Conservation (phyloP, 2,888 invertebrate genomes). For the Dendrolimus houi region DNA sequence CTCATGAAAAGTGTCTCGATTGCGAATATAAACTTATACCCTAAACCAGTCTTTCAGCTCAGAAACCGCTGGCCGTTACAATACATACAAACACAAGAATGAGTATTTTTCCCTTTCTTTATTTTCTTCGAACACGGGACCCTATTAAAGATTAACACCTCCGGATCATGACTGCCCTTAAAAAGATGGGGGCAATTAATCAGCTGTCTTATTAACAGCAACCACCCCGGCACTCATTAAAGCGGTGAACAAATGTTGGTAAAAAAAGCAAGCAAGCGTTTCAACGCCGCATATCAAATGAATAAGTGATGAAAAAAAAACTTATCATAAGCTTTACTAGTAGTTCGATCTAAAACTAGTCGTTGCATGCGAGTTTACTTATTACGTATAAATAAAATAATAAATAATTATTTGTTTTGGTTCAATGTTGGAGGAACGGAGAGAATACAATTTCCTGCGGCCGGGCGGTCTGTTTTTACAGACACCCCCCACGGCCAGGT, state of each 20-base stretch:
- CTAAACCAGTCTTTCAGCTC: too few relatives aligned
- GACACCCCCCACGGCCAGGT: too few relatives aligned
- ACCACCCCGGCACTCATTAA: conserved; percentile 48
- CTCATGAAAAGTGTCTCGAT: too few relatives aligned
- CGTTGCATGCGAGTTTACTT: not conserved
- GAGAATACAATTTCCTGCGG: too few relatives aligned
- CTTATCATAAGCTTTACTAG: not conserved
- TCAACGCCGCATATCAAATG: conserved; percentile 10
- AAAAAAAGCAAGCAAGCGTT: conserved; percentile 17
- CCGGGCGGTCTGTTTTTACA: too few relatives aligned
- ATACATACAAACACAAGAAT: too few relatives aligned
- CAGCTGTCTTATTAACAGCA: conserved; percentile 46
- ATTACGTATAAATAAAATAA: not conserved
- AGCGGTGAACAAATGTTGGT: conserved; percentile 47
- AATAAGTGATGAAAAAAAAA: not conserved
- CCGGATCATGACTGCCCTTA: not conserved
- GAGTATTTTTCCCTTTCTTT: too few relatives aligned
- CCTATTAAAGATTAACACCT: not conserved
- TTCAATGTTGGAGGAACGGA: too few relatives aligned
- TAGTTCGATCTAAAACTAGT: not conserved
- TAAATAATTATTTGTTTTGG: too few relatives aligned
- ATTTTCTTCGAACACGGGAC: not conserved
- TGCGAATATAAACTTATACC: too few relatives aligned
- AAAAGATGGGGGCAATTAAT: conserved; percentile 30
- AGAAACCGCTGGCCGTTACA: too few relatives aligned